Base-by-base conservation (phyloP, 2,113 vertebrate genomes). In the Dolichallabes microphthalmus region DNA sequence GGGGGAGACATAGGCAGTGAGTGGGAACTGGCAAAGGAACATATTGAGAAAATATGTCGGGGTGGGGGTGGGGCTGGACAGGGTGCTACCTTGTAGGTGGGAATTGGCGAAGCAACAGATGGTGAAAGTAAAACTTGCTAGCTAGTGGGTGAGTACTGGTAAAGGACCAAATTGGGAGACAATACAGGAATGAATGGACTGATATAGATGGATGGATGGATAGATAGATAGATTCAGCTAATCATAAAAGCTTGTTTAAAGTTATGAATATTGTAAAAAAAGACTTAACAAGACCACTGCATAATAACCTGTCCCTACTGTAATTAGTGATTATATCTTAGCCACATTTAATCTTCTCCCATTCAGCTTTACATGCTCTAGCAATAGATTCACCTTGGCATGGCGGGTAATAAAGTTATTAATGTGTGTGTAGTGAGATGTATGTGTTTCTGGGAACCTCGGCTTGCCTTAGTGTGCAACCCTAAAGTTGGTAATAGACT, bases 401-500 rank as follows among this genome's bases (percentile, higher is more conserved):
- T 68, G 25, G 61, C 9, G 25, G 45, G 63, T 84, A 84, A 75
- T 63, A 76, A 50, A 63, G 35, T 32, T 84, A 76, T 63, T 69
- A 84, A 61, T 75, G 57, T 50, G 82, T 61, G 50, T 75, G 53
- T 30, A 53, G 52, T 27, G 55, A 74, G 57, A 17, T 19, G 39
- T n/a, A 61, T 50, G 53, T 83, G 82, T 25, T 74, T 35, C 30
- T 20, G 55, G 53, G 55, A 73, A 25, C 82, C 82, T 74, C 30
- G 7, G 55, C 20, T n/a, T 39, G 55, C 20, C 35, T 25, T 17
- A 61, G 30, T 60, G 45, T 20, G 35, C n/a, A 76, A 50, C 82
- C 63, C 64, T 60, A 74, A 83, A 58, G 22, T 73, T 53, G 35
- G 50, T 83, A 83, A 83, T 60, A 63, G 69, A 50, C 68, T 50